Base-by-base conservation (phyloP, 2,888 invertebrate genomes). In the Ptilodon capucinus region DNA sequence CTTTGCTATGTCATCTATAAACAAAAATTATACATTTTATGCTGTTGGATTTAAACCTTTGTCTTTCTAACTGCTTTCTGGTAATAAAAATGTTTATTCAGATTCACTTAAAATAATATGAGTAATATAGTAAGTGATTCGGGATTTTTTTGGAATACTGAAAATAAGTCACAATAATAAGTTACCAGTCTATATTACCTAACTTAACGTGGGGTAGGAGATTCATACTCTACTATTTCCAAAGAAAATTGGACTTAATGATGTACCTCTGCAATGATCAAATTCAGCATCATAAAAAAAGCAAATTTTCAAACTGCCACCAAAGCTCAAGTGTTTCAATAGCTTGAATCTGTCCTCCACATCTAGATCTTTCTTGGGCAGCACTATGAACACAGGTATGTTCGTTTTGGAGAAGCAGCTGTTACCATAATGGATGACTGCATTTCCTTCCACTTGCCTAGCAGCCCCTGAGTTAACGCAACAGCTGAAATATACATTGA, bases 401-500 rank as follows among this genome's bases (percentile, higher is more conserved):
- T 94, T 92, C 19, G 92, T 91, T 11, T 95, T 94, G 23, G 97
- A 96, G 57, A 97, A 94, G 81, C 99, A 99, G 0, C 96, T 94
- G 70, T 95, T 95, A 0, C 99, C 99, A 84, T 96, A 99, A 82
- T 99, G 99, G 45, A 99, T 93, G 2, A 99, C 89, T 23, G 95
- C 94, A 83, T 98, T 96, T 0, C 96, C 95, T 47, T 93, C 91
- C 5, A 97, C 94, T 81, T 99, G 99, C 79, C 96, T 94, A 0
- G 98, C 97, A 1, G 98, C 96, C 25, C 98, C 94, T 69, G 96
- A 95, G 81, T 98, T 97, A 2, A 97, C 94, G 78, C 98, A 98
- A 81, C 97, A 98, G 79, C 97, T 97, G 80, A 60, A 91, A 76
- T 13, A 34, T 25, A 11, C 2, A 25, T 9, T 28, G 11, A 28